phyloP scores from a whole-genome alignment of 1,140 invertebrate species.

The Formica exsecta region DNA sequence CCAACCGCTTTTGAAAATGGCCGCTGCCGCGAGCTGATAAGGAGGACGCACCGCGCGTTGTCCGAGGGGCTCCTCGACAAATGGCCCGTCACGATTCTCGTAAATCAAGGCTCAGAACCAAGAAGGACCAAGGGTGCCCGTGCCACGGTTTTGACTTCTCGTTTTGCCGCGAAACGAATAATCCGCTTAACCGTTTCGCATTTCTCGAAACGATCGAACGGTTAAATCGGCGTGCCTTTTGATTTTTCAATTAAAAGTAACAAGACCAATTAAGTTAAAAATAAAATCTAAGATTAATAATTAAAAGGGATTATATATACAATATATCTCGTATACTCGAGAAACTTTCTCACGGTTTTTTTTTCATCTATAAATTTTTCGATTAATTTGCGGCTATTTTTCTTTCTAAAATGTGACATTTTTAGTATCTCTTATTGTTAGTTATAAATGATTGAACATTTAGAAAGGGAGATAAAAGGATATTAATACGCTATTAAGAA shows the following conservation, averaged over 20 bases:
- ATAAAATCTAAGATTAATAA: background rate
- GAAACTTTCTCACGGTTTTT: background rate
- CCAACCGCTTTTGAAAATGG: conserved; percentile 82
- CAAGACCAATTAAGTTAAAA: background rate
- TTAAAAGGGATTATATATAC: background rate
- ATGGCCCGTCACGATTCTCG: conserved; percentile 85
- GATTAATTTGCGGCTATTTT: background rate
- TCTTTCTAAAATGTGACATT: background rate
- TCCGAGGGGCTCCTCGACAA: conserved; percentile 83
- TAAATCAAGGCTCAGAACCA: conserved; percentile 83
- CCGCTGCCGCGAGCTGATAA: conserved; percentile 84
- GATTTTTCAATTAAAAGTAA: background rate
- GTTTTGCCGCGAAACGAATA: conserved; percentile 68
- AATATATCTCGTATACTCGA: background rate
- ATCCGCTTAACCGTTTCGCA: conserved; percentile 71
- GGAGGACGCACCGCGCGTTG: conserved; percentile 73
- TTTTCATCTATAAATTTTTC: background rate
- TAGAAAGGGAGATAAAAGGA: background rate
- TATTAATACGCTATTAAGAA: too few relatives aligned
- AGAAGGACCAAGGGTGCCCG: conserved; percentile 59
- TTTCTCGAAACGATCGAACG: conserved; percentile 30
- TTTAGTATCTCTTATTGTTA: background rate
- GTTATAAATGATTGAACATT: background rate
- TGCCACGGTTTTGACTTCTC: conserved; percentile 61
- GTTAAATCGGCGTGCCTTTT: conserved; percentile 12